These are phyloP conservation scores for Cryptus armator DNA, from an alignment of 2,888 invertebrate species.

Conservation along the genomic window DNA sequence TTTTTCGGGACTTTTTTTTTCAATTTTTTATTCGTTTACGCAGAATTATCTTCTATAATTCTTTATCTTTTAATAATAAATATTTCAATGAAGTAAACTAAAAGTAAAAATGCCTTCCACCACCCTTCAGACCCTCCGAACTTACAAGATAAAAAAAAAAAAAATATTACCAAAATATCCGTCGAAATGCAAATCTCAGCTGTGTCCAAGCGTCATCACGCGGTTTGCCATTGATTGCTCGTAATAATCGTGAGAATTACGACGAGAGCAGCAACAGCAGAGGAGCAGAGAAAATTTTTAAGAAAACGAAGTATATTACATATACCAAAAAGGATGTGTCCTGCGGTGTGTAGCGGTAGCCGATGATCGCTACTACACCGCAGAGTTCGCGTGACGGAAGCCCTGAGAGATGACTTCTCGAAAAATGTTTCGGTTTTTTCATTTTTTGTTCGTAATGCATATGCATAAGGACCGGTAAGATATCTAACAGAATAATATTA, in stretches of 20 bases:
- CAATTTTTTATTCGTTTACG: neutral
- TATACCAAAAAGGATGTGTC: constrained; percentile 12
- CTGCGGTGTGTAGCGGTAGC: constrained; percentile 30
- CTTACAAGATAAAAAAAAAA: constrained; percentile 11
- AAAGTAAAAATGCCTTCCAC: neutral
- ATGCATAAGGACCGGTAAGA: constrained; percentile 70
- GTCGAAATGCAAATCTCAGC: constrained; percentile 7
- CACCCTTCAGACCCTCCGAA: neutral
- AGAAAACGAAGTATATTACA: neutral
- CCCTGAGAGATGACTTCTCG: constrained; percentile 73
- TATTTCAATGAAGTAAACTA: neutral
- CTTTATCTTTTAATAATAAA: no score
- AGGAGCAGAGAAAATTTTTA: neutral
- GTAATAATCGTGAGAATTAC: constrained; percentile 54
- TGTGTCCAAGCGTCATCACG: constrained; percentile 32
- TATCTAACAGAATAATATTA: constrained; percentile 29
- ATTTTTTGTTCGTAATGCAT: constrained; percentile 64
- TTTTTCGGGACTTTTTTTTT: neutral
- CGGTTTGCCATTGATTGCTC: constrained; percentile 32
- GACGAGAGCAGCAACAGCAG: no score
- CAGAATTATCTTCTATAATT: neutral
- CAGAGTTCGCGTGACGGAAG: constrained; percentile 82
- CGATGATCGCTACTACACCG: constrained; percentile 69
- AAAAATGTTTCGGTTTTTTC: constrained; percentile 13
- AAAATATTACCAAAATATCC: neutral